Base-by-base conservation (phyloP, 2,113 vertebrate genomes). In the Takifugu flavidus region DNA sequence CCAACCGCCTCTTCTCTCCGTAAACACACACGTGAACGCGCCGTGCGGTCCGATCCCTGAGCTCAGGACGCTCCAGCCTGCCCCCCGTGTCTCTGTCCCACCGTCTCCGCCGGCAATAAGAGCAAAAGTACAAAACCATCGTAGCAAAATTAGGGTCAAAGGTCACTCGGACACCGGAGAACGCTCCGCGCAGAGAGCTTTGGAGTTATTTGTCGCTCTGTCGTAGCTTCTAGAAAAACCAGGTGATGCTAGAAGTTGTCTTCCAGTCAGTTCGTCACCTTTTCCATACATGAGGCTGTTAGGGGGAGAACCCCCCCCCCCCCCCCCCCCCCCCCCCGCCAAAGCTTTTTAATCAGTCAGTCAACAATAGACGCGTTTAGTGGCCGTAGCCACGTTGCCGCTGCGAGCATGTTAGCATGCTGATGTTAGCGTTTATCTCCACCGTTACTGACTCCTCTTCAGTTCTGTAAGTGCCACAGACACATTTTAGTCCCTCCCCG, bases 51-150 rank as follows among this genome's bases (percentile, higher is more conserved):
- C 20, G 20, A 20, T 20, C 20, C 20, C 20, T 20, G 20, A 20
- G 20, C 20, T 20, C 20, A 20, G 20, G 20, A 20, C 20, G 20
- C 20, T 20, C 20, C 20, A 20, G 20, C 57, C 56, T 47, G 57
- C 45, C 50, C n/a, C 55, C 27, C 54, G 62, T 44, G 49, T 66
- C 62, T 70, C 56, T 59, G 56, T 70, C 55, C 49, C 44, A 28
- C 39, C 31, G 56, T 59, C 62, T 13, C 31, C 34, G 7, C 34
- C 26, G 81, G 74, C 74, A 78, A 69, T 80, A 79, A 78, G 15
- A 47, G 43, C 5, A 10, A 49, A 4, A 25, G 44, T 45, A n/a
- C 13, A 46, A 46, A 20, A 47, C 14, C 13, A 14, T 4, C 31
- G 15, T 4, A 46, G 27, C 6, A n/a, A 15, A 43, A 15, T 0